These are phyloP conservation scores for Xiphophorus couchianus DNA, from an alignment of 2,113 vertebrate species.

Conservation along the genomic window DNA sequence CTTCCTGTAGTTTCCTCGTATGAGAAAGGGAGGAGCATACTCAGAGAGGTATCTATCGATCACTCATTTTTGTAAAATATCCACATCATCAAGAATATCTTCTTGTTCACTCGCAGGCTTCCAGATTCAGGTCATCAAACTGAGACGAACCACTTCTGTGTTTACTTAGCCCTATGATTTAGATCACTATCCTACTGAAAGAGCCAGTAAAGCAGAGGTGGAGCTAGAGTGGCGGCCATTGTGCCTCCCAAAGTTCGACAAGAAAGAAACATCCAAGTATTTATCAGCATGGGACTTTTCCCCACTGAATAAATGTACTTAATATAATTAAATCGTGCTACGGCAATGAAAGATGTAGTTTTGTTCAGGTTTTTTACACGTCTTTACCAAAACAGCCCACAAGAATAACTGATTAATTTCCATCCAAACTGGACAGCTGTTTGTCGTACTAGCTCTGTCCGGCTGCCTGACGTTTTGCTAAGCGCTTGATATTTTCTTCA, in stretches of 20 bases:
- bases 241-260: too few species aligned
- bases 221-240: too few species aligned
- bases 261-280: background rate
- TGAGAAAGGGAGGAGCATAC: background rate
- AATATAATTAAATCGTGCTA: background rate
- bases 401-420: background rate
- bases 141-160: background rate
- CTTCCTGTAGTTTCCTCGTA: too few species aligned
- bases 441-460: slow-evolving; percentile 20
- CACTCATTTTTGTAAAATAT: background rate
- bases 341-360: background rate
- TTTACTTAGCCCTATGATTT: background rate
- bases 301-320: background rate
- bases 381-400: background rate
- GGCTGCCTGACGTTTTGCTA: slow-evolving; percentile 29
- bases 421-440: slow-evolving; percentile 14
- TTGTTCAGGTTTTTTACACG: background rate
- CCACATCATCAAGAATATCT: background rate
- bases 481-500: slow-evolving; percentile 46
- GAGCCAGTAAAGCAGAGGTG: background rate
- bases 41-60: too few species aligned
- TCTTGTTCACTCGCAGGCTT: background rate
- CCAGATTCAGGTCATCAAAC: too few species aligned
- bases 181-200: background rate
- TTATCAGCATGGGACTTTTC: background rate